These are phyloP conservation scores for Phainopepla nitens DNA, from an alignment of 2,113 vertebrate species.

Conservation along the genomic window DNA sequence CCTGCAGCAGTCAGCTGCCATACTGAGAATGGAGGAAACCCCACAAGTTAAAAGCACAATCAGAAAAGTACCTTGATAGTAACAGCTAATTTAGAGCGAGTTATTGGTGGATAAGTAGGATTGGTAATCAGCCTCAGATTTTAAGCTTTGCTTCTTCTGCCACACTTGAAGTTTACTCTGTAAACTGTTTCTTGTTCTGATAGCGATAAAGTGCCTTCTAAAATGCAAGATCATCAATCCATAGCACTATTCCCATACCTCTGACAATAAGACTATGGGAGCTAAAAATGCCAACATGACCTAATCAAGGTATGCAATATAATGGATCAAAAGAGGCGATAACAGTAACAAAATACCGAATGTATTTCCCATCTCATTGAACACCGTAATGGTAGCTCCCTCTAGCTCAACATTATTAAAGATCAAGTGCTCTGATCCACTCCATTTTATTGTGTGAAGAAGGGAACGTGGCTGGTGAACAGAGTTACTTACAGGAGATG, in stretches of 20 bases:
- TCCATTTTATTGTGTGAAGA: not conserved
- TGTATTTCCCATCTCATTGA: not conserved
- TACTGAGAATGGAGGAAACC: not conserved
- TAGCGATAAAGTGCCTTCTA: not conserved
- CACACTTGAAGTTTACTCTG: not conserved
- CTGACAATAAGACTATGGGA: not conserved
- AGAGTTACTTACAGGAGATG: not conserved
- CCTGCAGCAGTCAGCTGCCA: accelerated
- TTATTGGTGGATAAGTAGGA: not conserved
- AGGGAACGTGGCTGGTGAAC: not conserved
- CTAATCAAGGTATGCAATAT: not conserved
- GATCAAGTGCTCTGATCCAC: not conserved
- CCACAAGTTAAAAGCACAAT: not conserved
- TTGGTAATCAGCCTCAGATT: not conserved
- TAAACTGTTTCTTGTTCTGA: not conserved
- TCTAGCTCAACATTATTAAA: not conserved
- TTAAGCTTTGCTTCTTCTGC: not conserved
- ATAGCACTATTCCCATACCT: not conserved
- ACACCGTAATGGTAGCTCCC: not conserved
- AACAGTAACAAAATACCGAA: not conserved
- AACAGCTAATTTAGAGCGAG: not conserved
- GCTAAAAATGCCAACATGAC: not conserved
- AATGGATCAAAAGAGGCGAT: not conserved
- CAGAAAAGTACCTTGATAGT: not conserved
- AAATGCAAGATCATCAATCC: not conserved